phyloP scores from a whole-genome alignment of 2,888 invertebrate species.

The Drosophila birchii region DNA sequence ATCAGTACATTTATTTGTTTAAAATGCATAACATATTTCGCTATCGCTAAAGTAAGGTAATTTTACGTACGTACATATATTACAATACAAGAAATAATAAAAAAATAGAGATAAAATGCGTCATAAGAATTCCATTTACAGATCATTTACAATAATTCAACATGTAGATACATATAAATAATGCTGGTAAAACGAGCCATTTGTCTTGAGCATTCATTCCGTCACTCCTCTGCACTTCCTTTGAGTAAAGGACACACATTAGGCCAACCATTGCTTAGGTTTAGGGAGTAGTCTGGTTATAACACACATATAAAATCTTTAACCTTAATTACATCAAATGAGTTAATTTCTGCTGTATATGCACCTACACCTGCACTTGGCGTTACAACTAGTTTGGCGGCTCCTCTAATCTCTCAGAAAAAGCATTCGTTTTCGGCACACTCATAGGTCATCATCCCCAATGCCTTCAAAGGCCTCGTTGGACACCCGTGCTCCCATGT shows the following conservation, averaged over 20 bases:
- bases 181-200: constrained; percentile 48
- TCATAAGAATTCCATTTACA: constrained; percentile 75
- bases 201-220: constrained; percentile 72
- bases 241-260: constrained; percentile 14
- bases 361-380: constrained; percentile 16
- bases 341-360: constrained; percentile 7
- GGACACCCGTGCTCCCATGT: constrained; percentile 86
- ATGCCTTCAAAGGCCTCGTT: constrained; percentile 98
- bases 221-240: constrained; percentile 42
- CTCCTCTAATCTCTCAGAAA: constrained; percentile 13
- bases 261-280: constrained; percentile 3
- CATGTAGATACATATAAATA: constrained; percentile 45
- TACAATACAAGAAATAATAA: constrained; percentile 52
- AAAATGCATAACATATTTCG: constrained; percentile 74
- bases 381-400: constrained; percentile 43
- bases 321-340: constrained; percentile 38
- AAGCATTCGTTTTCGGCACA: constrained; percentile 19
- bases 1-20: constrained; percentile 64
- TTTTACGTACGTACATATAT: constrained; percentile 58
- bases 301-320: constrained; percentile 43
- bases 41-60: constrained; percentile 52
- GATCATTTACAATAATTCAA: constrained; percentile 68
- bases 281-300: constrained; percentile 26
- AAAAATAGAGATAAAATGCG: constrained; percentile 47
- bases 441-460: constrained; percentile 95